Conservation (phyloP, 2,888 invertebrate genomes). For the Harmothoe impar region DNA sequence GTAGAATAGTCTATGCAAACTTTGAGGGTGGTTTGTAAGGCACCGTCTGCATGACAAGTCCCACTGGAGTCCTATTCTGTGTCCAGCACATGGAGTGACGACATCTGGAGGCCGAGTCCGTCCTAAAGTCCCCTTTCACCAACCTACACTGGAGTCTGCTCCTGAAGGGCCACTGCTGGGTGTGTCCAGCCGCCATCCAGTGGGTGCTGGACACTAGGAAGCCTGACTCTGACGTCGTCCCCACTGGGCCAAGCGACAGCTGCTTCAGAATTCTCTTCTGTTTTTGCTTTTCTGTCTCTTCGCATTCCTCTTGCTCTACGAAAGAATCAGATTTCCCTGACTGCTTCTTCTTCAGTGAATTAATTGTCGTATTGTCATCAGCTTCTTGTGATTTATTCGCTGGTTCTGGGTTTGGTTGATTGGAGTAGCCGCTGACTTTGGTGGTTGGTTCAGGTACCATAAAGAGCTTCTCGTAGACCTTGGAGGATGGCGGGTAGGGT, state of each 20-base stretch:
- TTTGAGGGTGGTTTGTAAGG: not conserved
- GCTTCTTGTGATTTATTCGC: not conserved
- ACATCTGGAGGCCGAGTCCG: not conserved
- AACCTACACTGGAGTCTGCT: not conserved
- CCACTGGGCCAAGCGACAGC: not conserved
- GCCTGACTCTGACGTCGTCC: not conserved
- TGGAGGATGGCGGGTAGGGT: not conserved
- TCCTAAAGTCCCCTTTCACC: not conserved
- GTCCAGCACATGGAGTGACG: not conserved
- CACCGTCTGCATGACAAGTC: not conserved
- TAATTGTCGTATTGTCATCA: not conserved
- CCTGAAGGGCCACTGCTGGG: conserved; percentile 1
- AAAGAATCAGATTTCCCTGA: not conserved
- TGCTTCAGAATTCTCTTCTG: not conserved
- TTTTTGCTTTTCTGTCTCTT: not conserved
- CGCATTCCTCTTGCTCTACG: not conserved
- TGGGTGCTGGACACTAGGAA: not conserved
- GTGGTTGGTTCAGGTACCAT: not conserved
- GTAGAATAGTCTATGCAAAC: not conserved
- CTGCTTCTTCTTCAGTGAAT: not conserved
- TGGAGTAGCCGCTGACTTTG: not conserved
- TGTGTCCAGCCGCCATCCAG: conserved; percentile 7
- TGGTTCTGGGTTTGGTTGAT: not conserved
- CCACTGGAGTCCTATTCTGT: not conserved
- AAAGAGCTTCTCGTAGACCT: not conserved